Percentiles rank a stretch among this genome's conserved stretches.
Evolutionary conservation across 2,797 vertebrate species (phyloP).

Genomic region (Helostoma temminkii): DNA sequence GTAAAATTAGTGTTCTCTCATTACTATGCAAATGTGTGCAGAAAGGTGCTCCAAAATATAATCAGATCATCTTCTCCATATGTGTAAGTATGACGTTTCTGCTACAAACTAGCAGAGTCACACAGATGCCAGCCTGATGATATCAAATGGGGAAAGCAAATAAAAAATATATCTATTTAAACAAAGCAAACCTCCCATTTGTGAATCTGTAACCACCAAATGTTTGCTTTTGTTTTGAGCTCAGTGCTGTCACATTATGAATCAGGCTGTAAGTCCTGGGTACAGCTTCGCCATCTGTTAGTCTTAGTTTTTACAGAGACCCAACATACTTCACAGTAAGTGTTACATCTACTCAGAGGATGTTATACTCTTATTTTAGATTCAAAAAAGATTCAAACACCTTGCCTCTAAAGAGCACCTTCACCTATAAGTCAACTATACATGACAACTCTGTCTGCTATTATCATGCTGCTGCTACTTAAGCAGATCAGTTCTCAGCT

Average conservation of each 20-base stretch:
- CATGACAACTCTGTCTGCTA: slow-evolving; percentile 10
- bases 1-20: neutral
- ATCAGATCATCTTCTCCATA: neutral
- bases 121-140: neutral
- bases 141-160: slow-evolving; percentile 12
- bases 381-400: slow-evolving; percentile 28
- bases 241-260: slow-evolving; percentile 55
- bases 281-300: slow-evolving; percentile 67
- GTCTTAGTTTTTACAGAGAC: slow-evolving; percentile 49
- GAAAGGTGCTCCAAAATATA: neutral
- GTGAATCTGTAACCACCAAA: slow-evolving; percentile 53
- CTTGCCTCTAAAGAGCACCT: slow-evolving; percentile 23
- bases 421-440: slow-evolving; percentile 17
- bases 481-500: neutral
- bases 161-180: too few species aligned
- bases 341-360: slow-evolving; percentile 51
- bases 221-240: slow-evolving; percentile 60
- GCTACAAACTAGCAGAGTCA: neutral
- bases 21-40: neutral
- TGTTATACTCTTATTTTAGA: slow-evolving; percentile 56
- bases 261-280: slow-evolving; percentile 61
- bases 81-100: neutral
- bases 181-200: slow-evolving; percentile 36
- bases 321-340: slow-evolving; percentile 53
- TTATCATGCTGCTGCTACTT: slow-evolving; percentile 11